Evolutionary conservation across 1,140 invertebrate species (phyloP).

Genomic region (Heliconius nattereri): DNA sequence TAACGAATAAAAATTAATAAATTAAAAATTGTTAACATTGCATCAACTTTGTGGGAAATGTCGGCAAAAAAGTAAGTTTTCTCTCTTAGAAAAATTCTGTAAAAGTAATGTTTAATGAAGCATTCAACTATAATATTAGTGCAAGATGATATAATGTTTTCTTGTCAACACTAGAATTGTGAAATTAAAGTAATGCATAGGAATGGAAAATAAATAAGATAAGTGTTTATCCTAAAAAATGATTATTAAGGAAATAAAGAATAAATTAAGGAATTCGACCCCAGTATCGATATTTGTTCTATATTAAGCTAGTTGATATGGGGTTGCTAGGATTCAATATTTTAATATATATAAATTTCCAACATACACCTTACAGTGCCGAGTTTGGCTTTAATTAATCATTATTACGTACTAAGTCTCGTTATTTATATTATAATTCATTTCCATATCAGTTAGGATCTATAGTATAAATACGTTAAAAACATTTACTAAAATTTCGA

Average conservation of each 20-base stretch:
- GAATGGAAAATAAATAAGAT: neutral
- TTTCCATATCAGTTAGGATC: neutral
- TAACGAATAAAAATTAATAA: neutral
- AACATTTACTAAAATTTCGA: neutral
- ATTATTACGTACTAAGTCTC: slow-evolving; percentile 1
- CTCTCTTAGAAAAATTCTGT: no score
- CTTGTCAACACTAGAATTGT: no score
- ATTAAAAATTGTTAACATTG: neutral
- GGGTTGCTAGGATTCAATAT: slow-evolving; percentile 1
- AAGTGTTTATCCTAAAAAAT: neutral
- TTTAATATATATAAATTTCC: neutral
- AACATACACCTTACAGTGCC: neutral
- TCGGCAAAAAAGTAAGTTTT: no score
- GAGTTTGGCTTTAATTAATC: neutral
- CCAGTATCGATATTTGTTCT: neutral
- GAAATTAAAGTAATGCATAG: neutral
- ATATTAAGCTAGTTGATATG: slow-evolving; percentile 6
- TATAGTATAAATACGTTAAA: neutral
- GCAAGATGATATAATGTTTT: no score
- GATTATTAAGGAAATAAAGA: neutral
- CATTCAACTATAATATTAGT: no score
- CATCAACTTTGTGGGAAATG: no score
- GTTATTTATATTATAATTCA: slow-evolving; percentile 3
- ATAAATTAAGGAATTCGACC: neutral
- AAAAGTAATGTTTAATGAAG: no score